phyloP scores from a whole-genome alignment of 2,113 vertebrate species.

The Macquaria australasica region DNA sequence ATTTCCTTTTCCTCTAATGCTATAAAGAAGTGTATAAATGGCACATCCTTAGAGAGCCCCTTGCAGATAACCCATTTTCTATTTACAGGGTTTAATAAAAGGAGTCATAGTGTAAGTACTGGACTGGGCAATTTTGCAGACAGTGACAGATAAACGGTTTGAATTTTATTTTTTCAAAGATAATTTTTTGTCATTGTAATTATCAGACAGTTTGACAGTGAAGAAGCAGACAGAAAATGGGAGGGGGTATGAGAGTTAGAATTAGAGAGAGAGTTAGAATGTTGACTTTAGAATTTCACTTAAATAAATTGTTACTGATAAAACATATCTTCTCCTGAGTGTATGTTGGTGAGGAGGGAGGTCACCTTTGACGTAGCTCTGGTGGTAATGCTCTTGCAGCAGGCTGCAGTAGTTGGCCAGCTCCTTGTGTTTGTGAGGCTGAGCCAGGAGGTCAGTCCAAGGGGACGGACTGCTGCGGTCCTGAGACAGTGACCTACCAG shows the following conservation, averaged over 20 bases:
- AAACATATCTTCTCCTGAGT: background rate
- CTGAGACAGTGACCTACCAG: constrained; percentile 89
- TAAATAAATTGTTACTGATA: background rate
- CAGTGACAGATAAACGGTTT: no score
- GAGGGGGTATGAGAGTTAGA: background rate
- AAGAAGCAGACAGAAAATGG: no score
- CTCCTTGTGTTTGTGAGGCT: constrained; percentile 91
- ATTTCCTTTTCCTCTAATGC: no score
- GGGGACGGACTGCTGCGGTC: constrained; percentile 88
- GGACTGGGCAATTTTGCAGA: no score
- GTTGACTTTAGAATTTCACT: background rate
- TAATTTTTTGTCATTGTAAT: no score
- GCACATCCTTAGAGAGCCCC: no score
- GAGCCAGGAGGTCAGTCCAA: constrained; percentile 89
- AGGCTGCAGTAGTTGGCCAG: constrained; percentile 91
- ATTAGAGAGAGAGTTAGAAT: background rate
- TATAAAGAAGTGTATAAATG: no score
- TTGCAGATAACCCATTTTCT: no score
- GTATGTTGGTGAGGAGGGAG: background rate
- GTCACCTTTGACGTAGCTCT: constrained; percentile 90
- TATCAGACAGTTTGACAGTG: no score
- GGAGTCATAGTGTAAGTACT: no score
- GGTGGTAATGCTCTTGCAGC: constrained; percentile 95
- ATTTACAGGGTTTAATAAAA: no score
- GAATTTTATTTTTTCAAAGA: no score